Evolutionary conservation across 1,140 invertebrate genomes (phyloP).

Genomic region (Antheraea pernyi): DNA sequence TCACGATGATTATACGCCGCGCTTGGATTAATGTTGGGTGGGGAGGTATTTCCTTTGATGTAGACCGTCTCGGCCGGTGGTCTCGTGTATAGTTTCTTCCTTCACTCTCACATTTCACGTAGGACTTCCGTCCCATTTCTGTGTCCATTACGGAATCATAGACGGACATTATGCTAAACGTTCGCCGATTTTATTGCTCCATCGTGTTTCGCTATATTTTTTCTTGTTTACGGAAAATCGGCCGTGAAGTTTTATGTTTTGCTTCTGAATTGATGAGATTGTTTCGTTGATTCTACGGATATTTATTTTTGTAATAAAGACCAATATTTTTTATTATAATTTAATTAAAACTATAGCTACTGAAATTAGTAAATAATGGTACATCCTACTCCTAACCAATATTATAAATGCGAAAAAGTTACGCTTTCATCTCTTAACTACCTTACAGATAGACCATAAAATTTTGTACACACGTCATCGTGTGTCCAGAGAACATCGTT

Average conservation of each 20-base stretch:
- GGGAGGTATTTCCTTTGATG: slow-evolving; percentile 56
- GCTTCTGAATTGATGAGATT: background rate
- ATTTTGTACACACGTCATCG: too few species aligned
- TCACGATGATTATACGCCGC: slow-evolving; percentile 59
- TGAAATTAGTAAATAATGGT: background rate
- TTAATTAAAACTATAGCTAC: background rate
- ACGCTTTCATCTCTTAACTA: too few species aligned
- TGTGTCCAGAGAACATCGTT: too few species aligned
- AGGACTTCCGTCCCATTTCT: slow-evolving; percentile 56
- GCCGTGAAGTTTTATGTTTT: background rate
- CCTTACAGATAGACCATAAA: too few species aligned
- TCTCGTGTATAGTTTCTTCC: slow-evolving; percentile 48
- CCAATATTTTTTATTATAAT: too few species aligned
- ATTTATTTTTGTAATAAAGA: too few species aligned
- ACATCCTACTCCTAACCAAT: too few species aligned
- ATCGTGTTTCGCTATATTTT: slow-evolving; percentile 13
- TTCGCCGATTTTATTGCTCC: slow-evolving; percentile 30
- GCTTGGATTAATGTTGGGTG: slow-evolving; percentile 15
- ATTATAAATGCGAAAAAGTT: too few species aligned
- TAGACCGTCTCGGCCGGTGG: slow-evolving; percentile 61
- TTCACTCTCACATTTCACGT: slow-evolving; percentile 38
- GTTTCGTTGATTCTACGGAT: too few species aligned
- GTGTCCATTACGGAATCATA: slow-evolving; percentile 49
- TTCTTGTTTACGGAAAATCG: slow-evolving; percentile 5
- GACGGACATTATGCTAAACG: slow-evolving; percentile 34